These are phyloP conservation scores for Nyctibius grandis DNA, from an alignment of 2,797 vertebrate species.

Conservation along the genomic window DNA sequence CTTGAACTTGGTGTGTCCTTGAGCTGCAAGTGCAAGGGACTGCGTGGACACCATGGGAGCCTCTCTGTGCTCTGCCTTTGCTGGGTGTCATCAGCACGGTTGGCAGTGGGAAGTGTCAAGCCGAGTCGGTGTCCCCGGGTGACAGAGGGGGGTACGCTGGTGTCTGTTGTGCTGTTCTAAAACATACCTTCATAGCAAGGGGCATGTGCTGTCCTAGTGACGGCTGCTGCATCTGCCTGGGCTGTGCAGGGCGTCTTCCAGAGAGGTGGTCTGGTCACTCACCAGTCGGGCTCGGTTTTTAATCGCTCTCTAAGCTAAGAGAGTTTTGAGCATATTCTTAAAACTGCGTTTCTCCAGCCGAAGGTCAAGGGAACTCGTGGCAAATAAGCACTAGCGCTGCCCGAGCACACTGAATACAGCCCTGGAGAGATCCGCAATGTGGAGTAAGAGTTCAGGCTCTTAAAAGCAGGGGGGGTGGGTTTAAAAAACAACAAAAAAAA, in stretches of 20 bases:
- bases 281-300: not conserved
- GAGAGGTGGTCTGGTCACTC: not conserved
- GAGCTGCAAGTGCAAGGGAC: not conserved
- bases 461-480: not conserved
- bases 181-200: fast-evolving
- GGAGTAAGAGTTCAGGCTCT: constrained; percentile 62
- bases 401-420: constrained; percentile 48
- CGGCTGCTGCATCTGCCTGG: not conserved
- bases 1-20: constrained; percentile 25
- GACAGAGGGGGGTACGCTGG: not conserved
- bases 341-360: constrained; percentile 10
- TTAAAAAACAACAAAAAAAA: not conserved
- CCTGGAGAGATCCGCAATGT: constrained; percentile 59
- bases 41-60: not conserved
- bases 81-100: not conserved
- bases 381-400: constrained; percentile 24
- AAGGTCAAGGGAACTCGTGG: not conserved
- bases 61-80: not conserved
- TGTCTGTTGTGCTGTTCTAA: not conserved
- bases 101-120: not conserved
- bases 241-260: not conserved
- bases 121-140: not conserved
- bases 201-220: not conserved
- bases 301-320: constrained; percentile 17
- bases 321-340: not conserved